Evolutionary conservation across 2,113 vertebrate genomes (phyloP), one percentile per base, ranked within the genome.

Genomic region (Gobius niger): DNA sequence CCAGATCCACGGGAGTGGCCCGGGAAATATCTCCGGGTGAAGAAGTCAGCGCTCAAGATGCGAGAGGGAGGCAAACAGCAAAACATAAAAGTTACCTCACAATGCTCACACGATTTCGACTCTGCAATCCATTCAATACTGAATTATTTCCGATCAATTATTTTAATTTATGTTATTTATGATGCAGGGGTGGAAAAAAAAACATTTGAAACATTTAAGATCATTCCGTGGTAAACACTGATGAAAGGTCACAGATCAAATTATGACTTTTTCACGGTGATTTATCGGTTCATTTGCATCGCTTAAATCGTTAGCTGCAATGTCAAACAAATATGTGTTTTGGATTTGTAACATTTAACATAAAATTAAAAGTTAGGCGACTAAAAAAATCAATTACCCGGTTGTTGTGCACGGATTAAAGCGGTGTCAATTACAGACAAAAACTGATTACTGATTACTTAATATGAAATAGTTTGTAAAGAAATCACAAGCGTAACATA

Each of bases 11-110:
- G 7, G 13, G 10, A 63, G 44, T 50, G 9, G 50, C 3, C n/a
- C 47, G 41, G 65, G 54, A 76, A 81, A 69, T 70, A 74, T 64
- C 47, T 77, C 14, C 34, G 56, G 68, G 67, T 74, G 57, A 75
- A 68, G 47, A 42, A 44, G 34, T 68, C 53, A 62, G 2, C 14
- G 10, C 51, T 56, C 62, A 49, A 40, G 19, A 8, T 5, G 15
- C 24, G 34, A 52, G 44, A 19, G 15, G 68, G 53, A 56, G 9
- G 67, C 56, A 67, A 66, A 65, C 57, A 15, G 50, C 52, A 44
- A 11, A 14, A 24, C 7, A 70, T 7, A 19, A 57, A 46, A 56
- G 11, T 70, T 24, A n/a, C 52, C 61, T 40, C 16, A 14, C 16
- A 15, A 57, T 34, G 7, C 24, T 15, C 54, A 40, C 14, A 57